Percentiles rank a stretch among this genome's conserved stretches.
Evolutionary conservation across 2,113 vertebrate species (phyloP).

Genomic region (Rhinolophus sinicus): DNA sequence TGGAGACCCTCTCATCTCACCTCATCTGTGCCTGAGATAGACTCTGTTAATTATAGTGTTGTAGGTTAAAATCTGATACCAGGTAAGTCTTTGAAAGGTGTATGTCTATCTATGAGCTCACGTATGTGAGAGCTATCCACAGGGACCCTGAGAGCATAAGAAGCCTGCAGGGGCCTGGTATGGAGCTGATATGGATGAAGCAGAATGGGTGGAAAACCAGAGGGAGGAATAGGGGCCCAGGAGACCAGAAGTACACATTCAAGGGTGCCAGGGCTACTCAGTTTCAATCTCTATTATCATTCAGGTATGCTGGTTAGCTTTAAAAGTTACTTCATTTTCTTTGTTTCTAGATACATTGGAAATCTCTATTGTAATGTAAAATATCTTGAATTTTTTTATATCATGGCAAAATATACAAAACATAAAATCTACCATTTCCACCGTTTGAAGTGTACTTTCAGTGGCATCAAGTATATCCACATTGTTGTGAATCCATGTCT

Average conservation of each 20-base stretch:
- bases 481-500: background rate
- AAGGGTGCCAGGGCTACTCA: background rate
- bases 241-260: background rate
- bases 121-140: background rate
- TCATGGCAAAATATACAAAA: background rate
- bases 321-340: background rate
- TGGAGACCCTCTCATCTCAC: background rate
- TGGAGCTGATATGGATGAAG: background rate
- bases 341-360: background rate
- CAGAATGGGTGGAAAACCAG: background rate
- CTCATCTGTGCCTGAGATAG: background rate
- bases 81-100: background rate
- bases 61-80: background rate
- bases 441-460: background rate
- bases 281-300: background rate
- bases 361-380: slow-evolving; percentile 31
- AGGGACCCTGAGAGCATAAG: background rate
- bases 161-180: background rate
- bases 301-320: background rate
- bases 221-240: background rate
- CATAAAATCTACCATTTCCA: background rate
- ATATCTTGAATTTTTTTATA: background rate
- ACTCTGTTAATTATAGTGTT: background rate
- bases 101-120: background rate
- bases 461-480: background rate